Conservation (phyloP, 2,888 invertebrate genomes). For the Ellobium chinense region DNA sequence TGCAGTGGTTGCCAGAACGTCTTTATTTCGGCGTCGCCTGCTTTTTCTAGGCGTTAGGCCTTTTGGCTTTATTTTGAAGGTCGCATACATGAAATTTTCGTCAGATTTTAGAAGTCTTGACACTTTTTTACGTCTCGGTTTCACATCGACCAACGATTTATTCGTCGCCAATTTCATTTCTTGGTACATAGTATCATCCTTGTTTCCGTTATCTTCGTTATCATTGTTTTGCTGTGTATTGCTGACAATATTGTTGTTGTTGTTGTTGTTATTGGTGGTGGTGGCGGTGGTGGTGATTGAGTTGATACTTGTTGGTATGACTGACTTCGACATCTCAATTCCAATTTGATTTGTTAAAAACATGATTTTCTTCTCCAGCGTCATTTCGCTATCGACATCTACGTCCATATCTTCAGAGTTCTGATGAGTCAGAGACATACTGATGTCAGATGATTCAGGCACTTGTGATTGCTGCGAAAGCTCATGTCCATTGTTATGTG, state of each 20-base stretch:
- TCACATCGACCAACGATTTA: constrained; percentile 51
- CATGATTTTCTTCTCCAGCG: constrained; percentile 29
- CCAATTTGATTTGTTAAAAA: constrained; percentile 30
- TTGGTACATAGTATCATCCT: constrained; percentile 9
- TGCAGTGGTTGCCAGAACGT: neutral
- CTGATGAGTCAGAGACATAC: neutral
- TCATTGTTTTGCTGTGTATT: neutral
- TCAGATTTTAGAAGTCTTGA: constrained; percentile 64
- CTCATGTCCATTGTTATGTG: neutral
- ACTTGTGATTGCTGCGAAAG: neutral
- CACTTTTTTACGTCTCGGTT: constrained; percentile 63
- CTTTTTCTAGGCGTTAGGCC: constrained; percentile 25
- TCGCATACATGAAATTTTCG: constrained; percentile 68
- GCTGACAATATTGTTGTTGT: too few species aligned
- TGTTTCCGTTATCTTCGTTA: neutral
- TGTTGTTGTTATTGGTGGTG: neutral
- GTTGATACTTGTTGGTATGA: neutral
- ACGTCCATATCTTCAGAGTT: neutral
- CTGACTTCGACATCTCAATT: constrained; percentile 16
- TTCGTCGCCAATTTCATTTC: constrained; percentile 4
- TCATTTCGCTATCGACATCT: constrained; percentile 9
- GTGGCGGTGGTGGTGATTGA: neutral
- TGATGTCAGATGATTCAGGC: neutral
- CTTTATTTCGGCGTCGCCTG: constrained; percentile 12
- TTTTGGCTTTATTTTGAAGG: constrained; percentile 61